Conservation (phyloP, 1,140 invertebrate genomes). For the Sarcophaga peregrina region DNA sequence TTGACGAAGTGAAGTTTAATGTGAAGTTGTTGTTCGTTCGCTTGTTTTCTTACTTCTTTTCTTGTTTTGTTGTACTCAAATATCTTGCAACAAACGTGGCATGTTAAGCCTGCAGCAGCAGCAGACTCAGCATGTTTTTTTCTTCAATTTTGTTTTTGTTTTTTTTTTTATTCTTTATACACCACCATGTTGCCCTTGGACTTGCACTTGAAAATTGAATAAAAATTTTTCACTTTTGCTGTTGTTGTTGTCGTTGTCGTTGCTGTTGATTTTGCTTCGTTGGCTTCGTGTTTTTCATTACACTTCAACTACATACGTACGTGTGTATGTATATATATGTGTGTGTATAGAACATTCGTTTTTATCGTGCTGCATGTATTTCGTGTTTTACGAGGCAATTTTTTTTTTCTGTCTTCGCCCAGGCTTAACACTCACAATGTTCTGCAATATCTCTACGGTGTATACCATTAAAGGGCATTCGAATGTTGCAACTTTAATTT, state of each 20-base stretch:
- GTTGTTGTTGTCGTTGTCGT: not conserved
- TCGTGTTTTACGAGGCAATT: too few relatives aligned
- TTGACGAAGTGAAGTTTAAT: conserved; percentile 27
- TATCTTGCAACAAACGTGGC: not conserved
- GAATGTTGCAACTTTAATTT: not conserved
- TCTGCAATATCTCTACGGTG: not conserved
- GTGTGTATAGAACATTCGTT: not conserved
- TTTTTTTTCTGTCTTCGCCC: not conserved
- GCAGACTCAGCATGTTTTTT: not conserved
- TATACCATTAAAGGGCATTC: not conserved
- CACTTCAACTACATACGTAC: not conserved
- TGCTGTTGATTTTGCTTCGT: not conserved
- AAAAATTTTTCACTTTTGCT: conserved; percentile 26
- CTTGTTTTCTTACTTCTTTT: not conserved
- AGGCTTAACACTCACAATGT: not conserved
- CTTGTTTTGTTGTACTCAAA: too few relatives aligned
- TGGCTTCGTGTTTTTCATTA: conserved; percentile 3
- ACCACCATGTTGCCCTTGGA: conserved; percentile 26
- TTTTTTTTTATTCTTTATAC: not conserved
- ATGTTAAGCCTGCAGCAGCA: not conserved
- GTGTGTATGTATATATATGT: too few relatives aligned
- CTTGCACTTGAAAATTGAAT: conserved; percentile 14
- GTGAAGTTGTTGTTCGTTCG: conserved; percentile 15
- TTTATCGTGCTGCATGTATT: not conserved
- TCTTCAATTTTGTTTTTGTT: too few relatives aligned